These are phyloP conservation scores for Acromyrmex echinatior DNA, from an alignment of 1,140 invertebrate genomes.

Conservation along the genomic window DNA sequence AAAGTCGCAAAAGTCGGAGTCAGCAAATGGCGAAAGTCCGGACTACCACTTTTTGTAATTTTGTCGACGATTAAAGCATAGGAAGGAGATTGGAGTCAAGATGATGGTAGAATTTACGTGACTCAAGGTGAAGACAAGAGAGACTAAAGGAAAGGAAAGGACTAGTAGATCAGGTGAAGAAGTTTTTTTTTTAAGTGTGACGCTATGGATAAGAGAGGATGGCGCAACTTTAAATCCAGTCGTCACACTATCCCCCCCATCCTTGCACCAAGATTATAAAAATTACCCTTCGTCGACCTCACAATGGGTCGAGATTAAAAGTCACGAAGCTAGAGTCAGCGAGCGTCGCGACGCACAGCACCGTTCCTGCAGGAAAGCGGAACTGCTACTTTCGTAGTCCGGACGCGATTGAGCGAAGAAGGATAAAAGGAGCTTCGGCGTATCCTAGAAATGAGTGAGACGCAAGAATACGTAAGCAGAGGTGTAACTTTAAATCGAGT, in stretches of 20 bases:
- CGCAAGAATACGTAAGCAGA: slow-evolving; percentile 72
- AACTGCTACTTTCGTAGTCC: slow-evolving; percentile 69
- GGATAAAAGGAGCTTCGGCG: slow-evolving; percentile 66
- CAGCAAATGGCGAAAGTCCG: slow-evolving; percentile 67
- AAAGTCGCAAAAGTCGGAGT: slow-evolving; percentile 69
- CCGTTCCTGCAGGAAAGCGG: slow-evolving; percentile 36
- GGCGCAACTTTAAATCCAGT: slow-evolving; percentile 63
- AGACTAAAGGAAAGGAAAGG: background rate
- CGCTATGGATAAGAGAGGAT: background rate
- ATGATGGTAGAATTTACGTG: slow-evolving; percentile 27
- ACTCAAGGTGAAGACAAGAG: background rate
- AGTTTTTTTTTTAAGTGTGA: slow-evolving; percentile 50
- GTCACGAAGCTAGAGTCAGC: slow-evolving; percentile 65
- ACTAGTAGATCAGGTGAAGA: background rate
- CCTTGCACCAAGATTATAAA: slow-evolving; percentile 65
- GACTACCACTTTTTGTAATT: slow-evolving; percentile 70
- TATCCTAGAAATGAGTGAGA: slow-evolving; percentile 68
- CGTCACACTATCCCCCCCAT: background rate
- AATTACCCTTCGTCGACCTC: slow-evolving; percentile 60
- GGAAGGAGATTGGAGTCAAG: slow-evolving; percentile 31
- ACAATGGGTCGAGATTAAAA: slow-evolving; percentile 73
- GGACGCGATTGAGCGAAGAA: slow-evolving; percentile 55
- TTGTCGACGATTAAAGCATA: slow-evolving; percentile 28
- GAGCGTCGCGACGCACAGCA: background rate
- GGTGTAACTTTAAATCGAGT: slow-evolving; percentile 73